Conservation (phyloP, 2,888 invertebrate genomes). For the Augochlorella aurata region DNA sequence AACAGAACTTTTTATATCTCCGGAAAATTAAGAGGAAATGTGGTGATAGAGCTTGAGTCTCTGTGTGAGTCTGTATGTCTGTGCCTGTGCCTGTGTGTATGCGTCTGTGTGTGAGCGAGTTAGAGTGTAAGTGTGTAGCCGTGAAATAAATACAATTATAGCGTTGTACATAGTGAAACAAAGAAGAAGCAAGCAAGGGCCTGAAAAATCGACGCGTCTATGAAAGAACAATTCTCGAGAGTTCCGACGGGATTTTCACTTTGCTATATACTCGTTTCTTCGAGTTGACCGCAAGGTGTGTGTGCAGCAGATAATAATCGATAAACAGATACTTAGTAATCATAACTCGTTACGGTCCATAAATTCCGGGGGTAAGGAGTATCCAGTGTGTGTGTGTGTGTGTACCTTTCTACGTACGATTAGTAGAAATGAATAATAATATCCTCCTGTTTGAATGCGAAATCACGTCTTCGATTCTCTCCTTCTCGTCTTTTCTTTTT, state of each 20-base stretch:
- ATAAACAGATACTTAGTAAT: conserved; percentile 54
- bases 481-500: conserved; percentile 14
- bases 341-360: conserved; percentile 26
- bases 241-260: conserved; percentile 14
- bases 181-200: conserved; percentile 38
- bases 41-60: not conserved
- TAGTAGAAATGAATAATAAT: conserved; percentile 31
- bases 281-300: conserved; percentile 17
- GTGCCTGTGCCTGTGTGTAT: not conserved
- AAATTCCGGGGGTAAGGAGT: conserved; percentile 8
- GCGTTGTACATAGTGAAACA: conserved; percentile 55
- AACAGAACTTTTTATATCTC: conserved; percentile 39
- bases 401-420: conserved; percentile 44
- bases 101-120: not conserved
- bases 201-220: conserved; percentile 27
- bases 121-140: conserved; percentile 46
- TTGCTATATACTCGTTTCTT: not conserved
- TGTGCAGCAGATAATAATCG: conserved; percentile 37
- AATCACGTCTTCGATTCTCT: not conserved
- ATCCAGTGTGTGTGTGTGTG: conserved; percentile 28
- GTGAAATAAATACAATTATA: conserved; percentile 72
- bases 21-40: conserved; percentile 46
- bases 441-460: conserved; percentile 9
- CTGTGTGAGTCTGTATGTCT: not conserved
- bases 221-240: conserved; percentile 26